Conservation (phyloP, 2,797 vertebrate species). For the Hafferia zeledoni region DNA sequence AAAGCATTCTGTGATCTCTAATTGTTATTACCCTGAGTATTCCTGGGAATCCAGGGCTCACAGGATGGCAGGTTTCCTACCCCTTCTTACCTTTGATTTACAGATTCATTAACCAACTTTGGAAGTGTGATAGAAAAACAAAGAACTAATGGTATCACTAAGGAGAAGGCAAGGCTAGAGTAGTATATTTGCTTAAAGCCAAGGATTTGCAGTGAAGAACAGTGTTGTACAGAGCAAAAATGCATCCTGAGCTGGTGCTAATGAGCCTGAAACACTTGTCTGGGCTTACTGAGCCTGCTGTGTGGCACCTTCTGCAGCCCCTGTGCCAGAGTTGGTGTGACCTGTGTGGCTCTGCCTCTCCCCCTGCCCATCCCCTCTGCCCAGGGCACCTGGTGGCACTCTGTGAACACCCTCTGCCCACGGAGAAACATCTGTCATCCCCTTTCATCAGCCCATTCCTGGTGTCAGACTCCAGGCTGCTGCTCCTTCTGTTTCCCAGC, state of each 20-base stretch:
- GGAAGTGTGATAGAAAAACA: not conserved
- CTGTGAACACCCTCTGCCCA: fast-evolving
- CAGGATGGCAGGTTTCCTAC: not conserved
- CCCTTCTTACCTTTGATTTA: not conserved
- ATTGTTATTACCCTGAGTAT: not conserved
- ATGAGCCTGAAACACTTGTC: not conserved
- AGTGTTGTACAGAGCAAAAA: not conserved
- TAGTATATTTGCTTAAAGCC: not conserved
- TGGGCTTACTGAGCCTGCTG: not conserved
- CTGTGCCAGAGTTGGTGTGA: not conserved
- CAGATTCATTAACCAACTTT: not conserved
- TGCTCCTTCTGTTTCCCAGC: not conserved
- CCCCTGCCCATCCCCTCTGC: not conserved
- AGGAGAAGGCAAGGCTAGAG: not conserved
- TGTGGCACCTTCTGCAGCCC: not conserved
- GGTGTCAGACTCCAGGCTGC: not conserved
- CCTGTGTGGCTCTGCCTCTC: fast-evolving
- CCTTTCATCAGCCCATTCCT: not conserved
- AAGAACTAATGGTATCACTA: not conserved
- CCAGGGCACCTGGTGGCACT: not conserved
- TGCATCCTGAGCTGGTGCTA: not conserved
- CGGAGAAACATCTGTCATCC: not conserved
- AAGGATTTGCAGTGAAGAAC: not conserved
- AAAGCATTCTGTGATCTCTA: not conserved
- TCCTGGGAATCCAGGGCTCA: not conserved